Conservation (phyloP, 2,888 invertebrate species). For the Tolmerus cingulatus region DNA sequence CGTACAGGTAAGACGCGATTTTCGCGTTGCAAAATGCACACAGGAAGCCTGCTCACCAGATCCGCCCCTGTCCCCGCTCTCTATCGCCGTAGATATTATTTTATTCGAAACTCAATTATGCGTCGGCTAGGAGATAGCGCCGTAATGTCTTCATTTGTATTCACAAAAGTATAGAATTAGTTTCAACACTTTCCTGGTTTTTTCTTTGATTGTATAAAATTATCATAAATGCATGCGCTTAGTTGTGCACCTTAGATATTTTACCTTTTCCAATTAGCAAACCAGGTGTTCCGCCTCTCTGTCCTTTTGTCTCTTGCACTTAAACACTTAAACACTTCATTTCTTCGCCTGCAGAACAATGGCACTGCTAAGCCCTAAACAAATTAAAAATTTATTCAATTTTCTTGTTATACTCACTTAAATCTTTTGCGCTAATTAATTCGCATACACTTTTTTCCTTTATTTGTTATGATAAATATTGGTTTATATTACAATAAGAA, state of each 20-base stretch:
- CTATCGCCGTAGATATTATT: background rate
- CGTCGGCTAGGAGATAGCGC: background rate
- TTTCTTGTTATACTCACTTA: background rate
- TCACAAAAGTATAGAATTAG: background rate
- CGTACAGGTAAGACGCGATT: constrained; percentile 10
- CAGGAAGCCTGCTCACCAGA: background rate
- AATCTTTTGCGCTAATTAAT: background rate
- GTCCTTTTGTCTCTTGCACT: background rate
- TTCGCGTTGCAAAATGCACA: background rate
- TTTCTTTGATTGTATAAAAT: background rate
- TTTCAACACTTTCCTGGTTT: background rate
- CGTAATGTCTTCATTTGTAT: background rate
- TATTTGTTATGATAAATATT: background rate
- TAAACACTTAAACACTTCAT: background rate
- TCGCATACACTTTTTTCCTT: background rate
- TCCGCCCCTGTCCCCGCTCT: background rate
- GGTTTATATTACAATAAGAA: background rate
- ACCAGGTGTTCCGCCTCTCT: background rate
- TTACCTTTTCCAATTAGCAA: background rate
- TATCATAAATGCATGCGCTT: background rate
- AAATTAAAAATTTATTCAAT: background rate
- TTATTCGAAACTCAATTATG: background rate
- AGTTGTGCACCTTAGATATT: background rate
- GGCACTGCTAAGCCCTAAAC: background rate
- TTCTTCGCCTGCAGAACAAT: background rate